Conservation (phyloP, 2,888 invertebrate species). For the Apocheima hispidaria region DNA sequence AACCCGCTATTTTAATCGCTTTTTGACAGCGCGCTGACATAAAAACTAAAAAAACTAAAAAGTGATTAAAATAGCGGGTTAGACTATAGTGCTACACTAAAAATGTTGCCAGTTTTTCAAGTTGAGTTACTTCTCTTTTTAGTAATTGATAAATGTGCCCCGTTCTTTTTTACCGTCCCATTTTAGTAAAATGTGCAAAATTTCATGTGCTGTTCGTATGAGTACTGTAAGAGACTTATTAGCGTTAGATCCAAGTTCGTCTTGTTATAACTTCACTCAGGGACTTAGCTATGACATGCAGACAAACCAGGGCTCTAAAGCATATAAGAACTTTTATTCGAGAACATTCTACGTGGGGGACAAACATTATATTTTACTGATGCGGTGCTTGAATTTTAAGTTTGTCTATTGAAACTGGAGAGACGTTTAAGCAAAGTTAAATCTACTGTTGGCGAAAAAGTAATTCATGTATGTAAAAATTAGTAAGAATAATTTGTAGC, state of each 20-base stretch:
- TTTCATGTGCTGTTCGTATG: slow-evolving; percentile 48
- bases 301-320: slow-evolving; percentile 42
- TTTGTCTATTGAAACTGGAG: slow-evolving; percentile 19
- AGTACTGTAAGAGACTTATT: slow-evolving; percentile 64
- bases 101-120: too few species aligned
- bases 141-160: too few species aligned
- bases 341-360: slow-evolving; percentile 16
- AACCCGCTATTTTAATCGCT: too few species aligned
- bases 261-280: slow-evolving; percentile 70
- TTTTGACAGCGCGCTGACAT: too few species aligned
- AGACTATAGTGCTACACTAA: too few species aligned
- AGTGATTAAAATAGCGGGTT: too few species aligned
- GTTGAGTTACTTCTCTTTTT: too few species aligned
- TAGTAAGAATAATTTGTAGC: too few species aligned
- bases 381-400: slow-evolving; percentile 19
- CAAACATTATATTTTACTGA: slow-evolving; percentile 34
- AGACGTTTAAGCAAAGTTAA: neutral
- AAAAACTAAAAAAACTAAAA: too few species aligned
- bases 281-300: slow-evolving; percentile 46
- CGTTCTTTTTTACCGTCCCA: too few species aligned
- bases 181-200: slow-evolving; percentile 9
- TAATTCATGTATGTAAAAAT: too few species aligned
- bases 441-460: too few species aligned
- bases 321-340: slow-evolving; percentile 40
- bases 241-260: slow-evolving; percentile 68